Conservation (phyloP, 1,140 invertebrate genomes). For the Drosophila prosaltans region DNA sequence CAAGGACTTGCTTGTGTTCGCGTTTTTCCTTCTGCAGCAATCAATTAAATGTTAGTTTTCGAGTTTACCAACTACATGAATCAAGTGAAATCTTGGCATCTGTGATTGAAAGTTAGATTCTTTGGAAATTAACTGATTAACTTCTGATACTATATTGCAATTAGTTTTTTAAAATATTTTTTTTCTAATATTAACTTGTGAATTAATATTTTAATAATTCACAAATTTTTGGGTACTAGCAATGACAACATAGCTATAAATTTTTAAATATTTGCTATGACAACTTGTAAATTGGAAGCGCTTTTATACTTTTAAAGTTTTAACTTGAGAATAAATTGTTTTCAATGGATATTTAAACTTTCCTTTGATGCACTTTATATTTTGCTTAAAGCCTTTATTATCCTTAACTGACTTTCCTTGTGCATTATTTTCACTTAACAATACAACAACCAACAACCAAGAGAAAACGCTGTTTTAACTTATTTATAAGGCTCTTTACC, state of each 20-base stretch:
- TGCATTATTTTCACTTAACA: background rate
- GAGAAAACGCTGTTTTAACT: background rate
- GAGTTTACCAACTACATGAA: conserved; percentile 20
- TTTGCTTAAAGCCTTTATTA: background rate
- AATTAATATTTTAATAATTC: too few relatives aligned
- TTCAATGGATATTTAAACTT: background rate
- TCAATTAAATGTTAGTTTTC: conserved; percentile 58
- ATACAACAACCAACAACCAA: background rate
- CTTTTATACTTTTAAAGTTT: too few relatives aligned
- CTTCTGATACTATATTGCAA: too few relatives aligned
- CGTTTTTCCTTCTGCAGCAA: conserved; percentile 33
- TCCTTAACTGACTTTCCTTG: background rate
- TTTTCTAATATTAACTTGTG: too few relatives aligned
- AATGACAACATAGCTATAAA: too few relatives aligned
- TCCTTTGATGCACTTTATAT: background rate
- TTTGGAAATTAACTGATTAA: background rate
- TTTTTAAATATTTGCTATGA: too few relatives aligned
- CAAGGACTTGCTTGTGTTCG: conserved; percentile 1
- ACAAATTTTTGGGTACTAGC: too few relatives aligned
- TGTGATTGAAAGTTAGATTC: background rate
- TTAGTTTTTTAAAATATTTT: too few relatives aligned
- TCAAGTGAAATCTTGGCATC: conserved; percentile 41
- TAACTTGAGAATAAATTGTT: too few relatives aligned
- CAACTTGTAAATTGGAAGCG: too few relatives aligned
- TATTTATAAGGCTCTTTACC: conserved; percentile 2